Conservation (phyloP, 2,797 vertebrate species). For the Takifugu rubripes region DNA sequence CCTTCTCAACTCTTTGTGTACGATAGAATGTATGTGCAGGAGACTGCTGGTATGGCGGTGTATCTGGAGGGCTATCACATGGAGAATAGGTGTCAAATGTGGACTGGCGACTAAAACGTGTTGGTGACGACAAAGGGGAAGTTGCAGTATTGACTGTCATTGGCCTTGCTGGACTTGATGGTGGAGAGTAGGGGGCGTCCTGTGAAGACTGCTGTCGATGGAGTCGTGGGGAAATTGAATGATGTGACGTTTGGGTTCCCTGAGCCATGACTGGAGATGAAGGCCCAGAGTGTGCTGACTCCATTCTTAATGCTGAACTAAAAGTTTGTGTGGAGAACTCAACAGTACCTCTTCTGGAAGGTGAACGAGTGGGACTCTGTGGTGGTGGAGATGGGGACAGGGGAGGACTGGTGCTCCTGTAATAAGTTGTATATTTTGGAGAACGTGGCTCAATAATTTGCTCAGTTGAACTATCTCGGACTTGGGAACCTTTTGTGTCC, state of each 20-base stretch:
- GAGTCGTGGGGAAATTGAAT: constrained; percentile 77
- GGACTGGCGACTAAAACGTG: constrained; percentile 82
- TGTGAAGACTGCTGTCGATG: constrained; percentile 88
- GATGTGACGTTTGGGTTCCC: constrained; percentile 88
- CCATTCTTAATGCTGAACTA: constrained; percentile 68
- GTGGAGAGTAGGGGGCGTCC: constrained; percentile 83
- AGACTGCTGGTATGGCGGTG: constrained; percentile 82
- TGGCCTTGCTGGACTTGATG: constrained; percentile 82
- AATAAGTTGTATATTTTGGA: constrained; percentile 83
- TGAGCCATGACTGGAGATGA: constrained; percentile 85
- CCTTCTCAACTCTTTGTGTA: constrained; percentile 78
- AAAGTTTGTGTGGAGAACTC: constrained; percentile 94
- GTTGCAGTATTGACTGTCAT: constrained; percentile 83
- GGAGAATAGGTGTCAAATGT: constrained; percentile 85
- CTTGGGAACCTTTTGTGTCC: constrained; percentile 69
- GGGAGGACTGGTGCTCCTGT: constrained; percentile 87
- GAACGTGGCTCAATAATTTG: constrained; percentile 67
- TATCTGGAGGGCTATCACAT: constrained; percentile 77
- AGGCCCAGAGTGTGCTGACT: constrained; percentile 55
- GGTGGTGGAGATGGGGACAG: constrained; percentile 88
- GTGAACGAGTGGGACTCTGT: constrained; percentile 82
- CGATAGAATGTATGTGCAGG: constrained; percentile 76
- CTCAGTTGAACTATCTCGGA: constrained; percentile 70
- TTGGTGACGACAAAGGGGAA: constrained; percentile 89
- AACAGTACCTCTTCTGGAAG: constrained; percentile 79